Percentiles rank a stretch among this genome's conserved stretches.
phyloP scores from a whole-genome alignment of 2,113 vertebrate species.

The Ictidomys tridecemlineatus region DNA sequence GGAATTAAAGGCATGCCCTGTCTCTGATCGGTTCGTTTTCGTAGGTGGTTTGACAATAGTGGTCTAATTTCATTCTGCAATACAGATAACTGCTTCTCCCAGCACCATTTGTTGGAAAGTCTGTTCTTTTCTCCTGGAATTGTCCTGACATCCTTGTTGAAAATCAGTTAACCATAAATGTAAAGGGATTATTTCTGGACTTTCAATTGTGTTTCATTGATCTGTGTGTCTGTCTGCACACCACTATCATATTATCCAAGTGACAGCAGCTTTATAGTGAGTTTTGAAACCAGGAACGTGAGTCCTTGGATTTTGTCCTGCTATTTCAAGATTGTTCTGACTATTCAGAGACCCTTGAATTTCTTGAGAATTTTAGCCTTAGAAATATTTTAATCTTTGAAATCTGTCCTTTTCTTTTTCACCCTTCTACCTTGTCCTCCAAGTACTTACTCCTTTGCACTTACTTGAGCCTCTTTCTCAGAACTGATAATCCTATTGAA shows the following conservation, averaged over 20 bases:
- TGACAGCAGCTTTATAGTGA: background rate
- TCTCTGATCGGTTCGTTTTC: background rate
- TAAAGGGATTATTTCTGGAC: background rate
- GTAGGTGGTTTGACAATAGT: background rate
- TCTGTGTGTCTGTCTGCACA: background rate
- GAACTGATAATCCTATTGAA: background rate
- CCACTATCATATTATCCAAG: background rate
- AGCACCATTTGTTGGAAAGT: background rate
- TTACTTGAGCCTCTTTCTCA: background rate
- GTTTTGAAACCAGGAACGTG: background rate
- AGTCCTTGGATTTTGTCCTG: background rate
- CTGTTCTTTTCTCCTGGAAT: background rate
- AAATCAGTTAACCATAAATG: background rate
- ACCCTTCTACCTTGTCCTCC: background rate
- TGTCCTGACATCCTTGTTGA: background rate
- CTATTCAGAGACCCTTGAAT: background rate
- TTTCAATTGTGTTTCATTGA: slow-evolving; percentile 12
- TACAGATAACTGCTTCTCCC: background rate
- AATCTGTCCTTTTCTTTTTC: background rate
- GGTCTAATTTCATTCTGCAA: background rate
- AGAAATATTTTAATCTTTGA: slow-evolving; percentile 39
- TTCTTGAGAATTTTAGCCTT: background rate
- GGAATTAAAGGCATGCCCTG: no score
- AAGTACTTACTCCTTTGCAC: background rate
- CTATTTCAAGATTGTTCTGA: background rate